phyloP scores from a whole-genome alignment of 1,140 invertebrate genomes.

The Lordiphosa mommai region DNA sequence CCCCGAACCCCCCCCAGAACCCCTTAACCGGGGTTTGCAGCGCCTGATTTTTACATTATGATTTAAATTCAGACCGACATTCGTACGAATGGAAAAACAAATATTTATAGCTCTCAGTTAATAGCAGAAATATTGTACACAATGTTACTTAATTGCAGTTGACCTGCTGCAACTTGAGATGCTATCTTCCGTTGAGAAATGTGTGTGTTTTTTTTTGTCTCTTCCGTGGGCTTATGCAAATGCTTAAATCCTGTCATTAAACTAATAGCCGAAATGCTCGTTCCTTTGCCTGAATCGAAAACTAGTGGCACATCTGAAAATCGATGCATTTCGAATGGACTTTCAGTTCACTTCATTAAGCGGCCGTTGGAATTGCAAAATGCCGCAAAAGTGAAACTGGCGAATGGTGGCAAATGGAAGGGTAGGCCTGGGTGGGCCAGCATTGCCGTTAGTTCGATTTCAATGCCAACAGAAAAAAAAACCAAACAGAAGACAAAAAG shows the following conservation, averaged over 20 bases:
- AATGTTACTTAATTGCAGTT: too few relatives aligned
- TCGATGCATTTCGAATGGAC: conserved; percentile 64
- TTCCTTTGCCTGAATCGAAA: background rate
- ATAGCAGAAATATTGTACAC: too few relatives aligned
- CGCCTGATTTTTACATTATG: too few relatives aligned
- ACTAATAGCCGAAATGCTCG: conserved; percentile 26
- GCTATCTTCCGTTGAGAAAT: background rate
- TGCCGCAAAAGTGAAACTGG: conserved; percentile 57
- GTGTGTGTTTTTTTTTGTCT: conserved; percentile 3
- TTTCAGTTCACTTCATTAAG: conserved; percentile 55
- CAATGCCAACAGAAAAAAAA: conserved; percentile 10
- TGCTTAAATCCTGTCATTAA: conserved; percentile 39
- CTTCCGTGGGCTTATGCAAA: conserved; percentile 27
- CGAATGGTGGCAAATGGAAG: background rate
- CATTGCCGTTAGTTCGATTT: conserved; percentile 31
- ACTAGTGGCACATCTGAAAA: conserved; percentile 25
- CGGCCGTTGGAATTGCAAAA: conserved; percentile 34
- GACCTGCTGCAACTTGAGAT: too few relatives aligned
- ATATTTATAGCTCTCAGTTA: too few relatives aligned
- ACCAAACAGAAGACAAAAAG: conserved; percentile 26
- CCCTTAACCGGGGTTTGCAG: too few relatives aligned
- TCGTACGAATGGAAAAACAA: too few relatives aligned
- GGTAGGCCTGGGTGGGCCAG: conserved; percentile 5
- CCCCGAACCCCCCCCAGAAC: too few relatives aligned
- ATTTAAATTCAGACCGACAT: too few relatives aligned